Percentiles rank a stretch among this genome's conserved stretches.
These are phyloP conservation scores for Lamellibrachia luymesi DNA, from an alignment of 1,140 invertebrate species.

Conservation along the genomic window DNA sequence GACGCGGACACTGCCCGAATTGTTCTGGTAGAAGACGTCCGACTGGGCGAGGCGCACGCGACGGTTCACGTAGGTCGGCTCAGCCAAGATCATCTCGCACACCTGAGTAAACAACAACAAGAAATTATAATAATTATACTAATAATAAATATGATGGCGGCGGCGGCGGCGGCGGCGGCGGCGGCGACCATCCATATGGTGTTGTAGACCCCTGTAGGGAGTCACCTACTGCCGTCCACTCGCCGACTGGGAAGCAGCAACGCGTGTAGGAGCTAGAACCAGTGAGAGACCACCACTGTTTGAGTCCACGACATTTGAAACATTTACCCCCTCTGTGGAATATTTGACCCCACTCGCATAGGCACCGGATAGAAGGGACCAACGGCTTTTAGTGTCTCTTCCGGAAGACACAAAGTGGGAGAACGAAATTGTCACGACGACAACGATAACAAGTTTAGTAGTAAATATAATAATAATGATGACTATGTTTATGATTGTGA, in stretches of 20 bases:
- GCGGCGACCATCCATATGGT: background rate
- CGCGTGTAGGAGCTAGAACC: too few relatives aligned
- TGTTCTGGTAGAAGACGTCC: slow-evolving; percentile 45
- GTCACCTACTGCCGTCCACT: too few relatives aligned
- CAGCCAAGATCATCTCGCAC: slow-evolving; percentile 22
- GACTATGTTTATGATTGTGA: too few relatives aligned
- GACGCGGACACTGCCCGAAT: slow-evolving; percentile 57
- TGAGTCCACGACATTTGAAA: background rate
- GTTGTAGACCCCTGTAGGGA: background rate
- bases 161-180: too few relatives aligned
- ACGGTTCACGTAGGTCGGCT: slow-evolving; percentile 16
- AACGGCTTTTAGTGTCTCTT: too few relatives aligned
- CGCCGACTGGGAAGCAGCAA: too few relatives aligned
- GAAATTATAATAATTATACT: background rate
- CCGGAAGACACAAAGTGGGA: too few relatives aligned
- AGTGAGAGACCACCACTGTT: background rate
- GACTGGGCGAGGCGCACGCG: slow-evolving; percentile 16
- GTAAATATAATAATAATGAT: too few relatives aligned
- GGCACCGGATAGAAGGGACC: too few relatives aligned
- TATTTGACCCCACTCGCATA: background rate
- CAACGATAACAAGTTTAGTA: too few relatives aligned
- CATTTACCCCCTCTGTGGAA: background rate
- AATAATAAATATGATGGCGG: background rate
- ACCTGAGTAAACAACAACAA: background rate
- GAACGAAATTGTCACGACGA: too few relatives aligned